Evolutionary conservation across 2,888 invertebrate species (phyloP), one percentile per base, ranked within the genome.

Genomic region (Tryphoninae sp.): DNA sequence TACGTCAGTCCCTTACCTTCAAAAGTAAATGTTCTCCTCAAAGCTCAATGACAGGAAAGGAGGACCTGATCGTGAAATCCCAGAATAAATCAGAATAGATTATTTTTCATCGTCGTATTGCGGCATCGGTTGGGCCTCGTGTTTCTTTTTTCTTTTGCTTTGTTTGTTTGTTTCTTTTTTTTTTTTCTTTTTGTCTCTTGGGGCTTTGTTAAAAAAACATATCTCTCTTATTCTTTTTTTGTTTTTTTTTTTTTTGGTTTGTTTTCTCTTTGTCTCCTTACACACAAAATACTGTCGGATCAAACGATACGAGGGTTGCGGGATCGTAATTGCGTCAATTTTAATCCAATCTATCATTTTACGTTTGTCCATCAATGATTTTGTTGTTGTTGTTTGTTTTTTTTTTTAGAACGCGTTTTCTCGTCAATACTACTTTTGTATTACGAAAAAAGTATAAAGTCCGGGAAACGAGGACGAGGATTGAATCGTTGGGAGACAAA

Each of bases 21-120:
- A 92, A 92, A 91, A 92, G 92, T 92, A 92, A 92, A 91, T 90
- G 91, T 92, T 92, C 92, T 92, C 92, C 91, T 91, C 92, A 92
- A 92, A 91, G 92, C 90, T 92, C 91, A 92, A 91, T 90, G 91
- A 90, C 92, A 92, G 91, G 92, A 92, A 92, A 92, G 92, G 90
- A 92, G 91, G 91, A 92, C 90, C 92, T 92, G 91, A 91, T 92
- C 90, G 91, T 89, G 91, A 92, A 80, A 80, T 91, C 92, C 92
- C 91, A 92, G 91, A 92, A 92, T 92, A 92, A 92, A 92, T 90
- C 92, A 92, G 91, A 92, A 92, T 91, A 92, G 90, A 92, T 92
- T 92, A 92, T 91, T 91, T 89, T 90, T 89, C 90, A 89, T 91
- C 88, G 88, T 91, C 88, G 90, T 89, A 89, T 53, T 76, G 88